Conservation (phyloP, 2,113 vertebrate genomes). For the Empidonax alnorum region DNA sequence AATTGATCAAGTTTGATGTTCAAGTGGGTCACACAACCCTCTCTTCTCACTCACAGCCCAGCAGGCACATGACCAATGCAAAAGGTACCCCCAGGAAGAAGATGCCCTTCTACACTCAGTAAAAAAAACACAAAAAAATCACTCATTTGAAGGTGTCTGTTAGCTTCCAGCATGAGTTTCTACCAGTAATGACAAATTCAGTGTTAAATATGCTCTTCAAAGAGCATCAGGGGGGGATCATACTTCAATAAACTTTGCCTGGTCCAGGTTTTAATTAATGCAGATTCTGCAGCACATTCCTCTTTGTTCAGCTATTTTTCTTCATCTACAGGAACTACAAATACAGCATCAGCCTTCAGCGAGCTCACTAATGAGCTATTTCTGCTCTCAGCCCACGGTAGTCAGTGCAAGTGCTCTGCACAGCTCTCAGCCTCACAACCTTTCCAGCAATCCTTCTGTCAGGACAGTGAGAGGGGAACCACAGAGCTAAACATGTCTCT, state of each 20-base stretch:
- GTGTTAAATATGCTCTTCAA: background rate
- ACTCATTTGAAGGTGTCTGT: background rate
- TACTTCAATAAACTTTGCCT: background rate
- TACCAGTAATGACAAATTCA: background rate
- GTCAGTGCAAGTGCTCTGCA: background rate
- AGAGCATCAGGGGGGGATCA: background rate
- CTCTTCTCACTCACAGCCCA: background rate
- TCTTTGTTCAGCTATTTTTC: background rate
- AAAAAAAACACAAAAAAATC: background rate
- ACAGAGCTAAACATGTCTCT: fast-evolving
- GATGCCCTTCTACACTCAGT: background rate
- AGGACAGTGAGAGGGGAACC: background rate
- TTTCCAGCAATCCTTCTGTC: background rate
- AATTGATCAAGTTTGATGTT: background rate
- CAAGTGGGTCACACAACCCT: background rate
- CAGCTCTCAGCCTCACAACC: background rate
- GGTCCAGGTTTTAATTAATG: background rate
- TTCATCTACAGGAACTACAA: background rate
- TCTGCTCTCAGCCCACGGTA: constrained; percentile 1
- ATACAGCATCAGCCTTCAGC: background rate
- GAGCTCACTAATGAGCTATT: constrained; percentile 15
- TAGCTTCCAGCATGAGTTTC: background rate
- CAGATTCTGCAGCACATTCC: background rate
- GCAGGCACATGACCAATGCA: fast-evolving
- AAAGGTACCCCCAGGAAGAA: background rate